Evolutionary conservation across 2,113 vertebrate genomes (phyloP).

Genomic region (Chlamydotis undulata): DNA sequence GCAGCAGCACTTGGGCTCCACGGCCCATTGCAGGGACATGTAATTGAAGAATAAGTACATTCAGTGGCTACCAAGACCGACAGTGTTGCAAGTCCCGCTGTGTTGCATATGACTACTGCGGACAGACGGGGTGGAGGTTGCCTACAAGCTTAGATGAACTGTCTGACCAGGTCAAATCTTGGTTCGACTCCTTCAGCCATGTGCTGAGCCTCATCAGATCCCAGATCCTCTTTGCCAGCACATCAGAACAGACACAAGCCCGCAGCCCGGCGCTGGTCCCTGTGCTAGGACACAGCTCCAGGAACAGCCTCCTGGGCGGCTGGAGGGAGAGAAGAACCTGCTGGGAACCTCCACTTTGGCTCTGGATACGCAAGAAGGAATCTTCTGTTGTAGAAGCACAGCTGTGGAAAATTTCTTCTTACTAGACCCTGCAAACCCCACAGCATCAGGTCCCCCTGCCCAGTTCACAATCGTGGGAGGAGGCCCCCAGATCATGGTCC

Average conservation of each 20-base stretch:
- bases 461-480: background rate
- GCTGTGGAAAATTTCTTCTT: background rate
- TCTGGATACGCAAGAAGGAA: background rate
- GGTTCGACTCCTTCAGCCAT: background rate
- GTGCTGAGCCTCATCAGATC: background rate
- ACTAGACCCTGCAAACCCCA: background rate
- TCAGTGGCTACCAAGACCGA: background rate
- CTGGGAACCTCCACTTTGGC: rapidly evolving
- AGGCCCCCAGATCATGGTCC: rapidly evolving
- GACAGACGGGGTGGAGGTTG: background rate
- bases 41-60: background rate
- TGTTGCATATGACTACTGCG: background rate
- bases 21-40: background rate
- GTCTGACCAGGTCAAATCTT: background rate
- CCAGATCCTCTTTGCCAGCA: background rate
- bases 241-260: background rate
- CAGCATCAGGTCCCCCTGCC: background rate
- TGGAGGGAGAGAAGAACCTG: background rate
- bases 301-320: background rate
- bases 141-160: background rate
- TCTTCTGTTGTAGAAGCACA: background rate
- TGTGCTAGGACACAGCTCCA: background rate
- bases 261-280: rapidly evolving
- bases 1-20: background rate
- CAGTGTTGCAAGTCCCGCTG: background rate